Base-by-base conservation (phyloP, 2,797 vertebrate genomes). In the Esox lucius region DNA sequence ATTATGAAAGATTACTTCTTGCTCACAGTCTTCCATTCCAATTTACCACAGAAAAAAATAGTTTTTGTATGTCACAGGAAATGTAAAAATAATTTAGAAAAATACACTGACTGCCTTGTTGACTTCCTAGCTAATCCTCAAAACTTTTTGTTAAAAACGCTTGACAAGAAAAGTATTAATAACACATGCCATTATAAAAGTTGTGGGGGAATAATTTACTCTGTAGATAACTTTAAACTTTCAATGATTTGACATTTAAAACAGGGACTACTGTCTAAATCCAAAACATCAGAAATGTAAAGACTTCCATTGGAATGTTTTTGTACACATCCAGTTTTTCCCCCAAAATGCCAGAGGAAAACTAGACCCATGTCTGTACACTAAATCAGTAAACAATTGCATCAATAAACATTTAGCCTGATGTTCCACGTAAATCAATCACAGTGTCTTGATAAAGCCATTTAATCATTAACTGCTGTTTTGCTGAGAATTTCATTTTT, bases 331-430 rank as follows among this genome's bases (percentile, higher is more conserved):
- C 68, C 74, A 51, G 71, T 79, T 71, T 83, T 62, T 78, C 70
- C 82, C 28, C 1, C 28, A 53, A n/a, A 39, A 64, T 71, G 70
- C 66, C 39, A 66, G 80, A 80, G 59, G 19, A 87, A 84, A 88
- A 89, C 82, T 76, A 87, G 87, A 85, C 89, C 75, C 53, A 61
- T 61, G 56, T 24, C 85, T 70, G 88, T 87, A 86, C 86, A 85
- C 84, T 88, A 94, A 95, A 94, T 95, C 94, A 95, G 96, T 95
- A 95, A 96, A 96, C 93, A 96, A 94, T 95, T 95, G 93, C 94
- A 91, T 95, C 94, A 95, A 94, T 95, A 95, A 96, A 95, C 94
- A 96, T 80, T 90, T 89, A 91, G 91, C 92, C 84, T 92, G 93
- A 93, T 85, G 88, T 91, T 90, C 87, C 90, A 92, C 79, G 92